These are phyloP conservation scores for Bambusicola thoracicus DNA, from an alignment of 2,113 vertebrate genomes.

Conservation along the genomic window DNA sequence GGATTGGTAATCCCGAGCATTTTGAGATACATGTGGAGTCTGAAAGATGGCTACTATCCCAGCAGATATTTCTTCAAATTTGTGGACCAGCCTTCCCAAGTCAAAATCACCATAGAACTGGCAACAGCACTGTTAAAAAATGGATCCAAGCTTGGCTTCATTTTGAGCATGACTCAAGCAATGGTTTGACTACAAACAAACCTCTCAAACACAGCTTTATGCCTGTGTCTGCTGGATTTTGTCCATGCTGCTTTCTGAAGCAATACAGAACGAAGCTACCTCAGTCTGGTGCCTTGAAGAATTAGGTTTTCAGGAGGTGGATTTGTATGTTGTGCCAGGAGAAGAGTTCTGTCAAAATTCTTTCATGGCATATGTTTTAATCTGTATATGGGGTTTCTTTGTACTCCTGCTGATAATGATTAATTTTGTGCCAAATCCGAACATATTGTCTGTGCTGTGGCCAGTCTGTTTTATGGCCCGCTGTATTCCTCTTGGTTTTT, in stretches of 20 bases:
- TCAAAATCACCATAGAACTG: constrained; percentile 18
- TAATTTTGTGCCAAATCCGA: not conserved
- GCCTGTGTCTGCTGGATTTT: constrained; percentile 20
- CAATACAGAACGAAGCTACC: not conserved
- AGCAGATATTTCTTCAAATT: constrained; percentile 28
- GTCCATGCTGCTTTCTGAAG: constrained; percentile 4
- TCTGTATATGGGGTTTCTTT: not conserved
- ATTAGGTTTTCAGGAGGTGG: not conserved
- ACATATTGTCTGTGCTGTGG: not conserved
- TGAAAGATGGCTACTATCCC: constrained; percentile 33
- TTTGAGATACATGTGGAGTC: not conserved
- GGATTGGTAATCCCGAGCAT: not conserved
- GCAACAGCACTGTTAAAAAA: not conserved
- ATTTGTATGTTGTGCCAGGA: constrained; percentile 23
- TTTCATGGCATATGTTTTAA: not conserved
- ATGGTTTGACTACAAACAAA: constrained; percentile 26
- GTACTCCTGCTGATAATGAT: not conserved
- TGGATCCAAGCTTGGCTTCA: not conserved
- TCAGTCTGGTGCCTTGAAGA: constrained; percentile 5
- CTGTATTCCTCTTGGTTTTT: not conserved
- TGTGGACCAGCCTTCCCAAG: not conserved
- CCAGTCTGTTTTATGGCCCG: not conserved
- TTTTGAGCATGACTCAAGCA: not conserved
- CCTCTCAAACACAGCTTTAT: not conserved
- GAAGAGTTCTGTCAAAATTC: constrained; percentile 7